Evolutionary conservation across 1,140 invertebrate genomes (phyloP).

Genomic region (Drosophila asahinai): DNA sequence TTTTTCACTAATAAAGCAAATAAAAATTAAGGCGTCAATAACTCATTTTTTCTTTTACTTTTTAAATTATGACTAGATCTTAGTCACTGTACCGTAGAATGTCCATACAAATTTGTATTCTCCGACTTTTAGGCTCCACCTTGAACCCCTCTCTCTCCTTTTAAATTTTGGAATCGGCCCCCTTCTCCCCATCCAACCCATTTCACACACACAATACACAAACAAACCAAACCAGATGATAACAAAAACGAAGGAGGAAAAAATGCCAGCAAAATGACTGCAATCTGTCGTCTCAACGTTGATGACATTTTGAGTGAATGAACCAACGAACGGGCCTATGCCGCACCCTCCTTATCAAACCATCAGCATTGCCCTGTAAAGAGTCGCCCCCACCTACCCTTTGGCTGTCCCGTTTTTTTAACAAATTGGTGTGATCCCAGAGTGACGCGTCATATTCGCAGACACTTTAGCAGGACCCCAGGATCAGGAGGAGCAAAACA

Average conservation of each 20-base stretch:
- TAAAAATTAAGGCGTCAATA: no score
- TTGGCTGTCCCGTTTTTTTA: slow-evolving; percentile 64
- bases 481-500: slow-evolving; percentile 39
- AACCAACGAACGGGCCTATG: slow-evolving; percentile 69
- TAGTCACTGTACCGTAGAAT: not conserved
- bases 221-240: slow-evolving; percentile 60
- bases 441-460: slow-evolving; percentile 82
- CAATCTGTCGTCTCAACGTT: slow-evolving; percentile 82
- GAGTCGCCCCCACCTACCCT: slow-evolving; percentile 4
- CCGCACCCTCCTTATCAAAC: slow-evolving; percentile 16
- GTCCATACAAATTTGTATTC: not conserved
- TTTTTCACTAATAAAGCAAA: no score
- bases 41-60: no score
- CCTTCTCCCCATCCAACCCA: slow-evolving; percentile 7
- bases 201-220: slow-evolving; percentile 36
- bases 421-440: slow-evolving; percentile 81
- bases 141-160: not conserved
- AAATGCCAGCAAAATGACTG: slow-evolving; percentile 75
- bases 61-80: no score
- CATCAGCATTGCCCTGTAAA: not conserved
- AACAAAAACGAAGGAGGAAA: slow-evolving; percentile 58
- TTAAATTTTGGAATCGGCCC: slow-evolving; percentile 19
- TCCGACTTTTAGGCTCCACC: not conserved
- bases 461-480: slow-evolving; percentile 75
- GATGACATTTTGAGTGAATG: slow-evolving; percentile 83